A percentile compares a stretch with the other conserved stretches of the same genome.
Conservation (phyloP, 2,888 invertebrate genomes). For the Dexiosoma caninum region DNA sequence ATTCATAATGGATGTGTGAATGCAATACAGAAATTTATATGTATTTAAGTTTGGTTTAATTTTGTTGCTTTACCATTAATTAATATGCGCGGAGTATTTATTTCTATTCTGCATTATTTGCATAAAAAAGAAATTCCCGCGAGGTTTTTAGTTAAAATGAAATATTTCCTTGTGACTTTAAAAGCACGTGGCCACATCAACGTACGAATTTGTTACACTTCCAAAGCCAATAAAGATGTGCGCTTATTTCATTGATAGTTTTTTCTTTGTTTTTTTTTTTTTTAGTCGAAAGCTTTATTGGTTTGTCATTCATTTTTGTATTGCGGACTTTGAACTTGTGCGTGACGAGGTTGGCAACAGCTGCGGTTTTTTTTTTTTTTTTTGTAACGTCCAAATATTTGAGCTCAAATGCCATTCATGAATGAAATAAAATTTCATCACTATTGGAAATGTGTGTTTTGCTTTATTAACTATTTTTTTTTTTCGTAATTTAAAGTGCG, state of each 20-base stretch:
- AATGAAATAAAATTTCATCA: slow-evolving; percentile 42
- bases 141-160: too few species aligned
- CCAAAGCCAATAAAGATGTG: background rate
- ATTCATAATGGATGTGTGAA: background rate
- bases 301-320: background rate
- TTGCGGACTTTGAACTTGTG: slow-evolving; percentile 25
- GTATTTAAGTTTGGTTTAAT: background rate
- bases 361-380: too few species aligned
- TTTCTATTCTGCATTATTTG: background rate
- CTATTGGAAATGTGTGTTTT: background rate
- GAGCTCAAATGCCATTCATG: background rate
- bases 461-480: too few species aligned
- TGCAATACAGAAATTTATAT: too few species aligned
- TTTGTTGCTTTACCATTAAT: slow-evolving; percentile 3
- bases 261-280: background rate
- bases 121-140: slow-evolving; percentile 3
- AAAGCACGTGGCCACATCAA: slow-evolving; percentile 23
- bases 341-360: slow-evolving; percentile 32
- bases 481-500: too few species aligned
- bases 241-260: background rate
- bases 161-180: background rate
- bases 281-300: background rate
- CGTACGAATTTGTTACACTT: background rate
- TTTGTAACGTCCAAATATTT: background rate
- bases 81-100: background rate